Evolutionary conservation across 2,888 invertebrate genomes (phyloP), one percentile per base, ranked within the genome.

Genomic region (Tachina lurida): DNA sequence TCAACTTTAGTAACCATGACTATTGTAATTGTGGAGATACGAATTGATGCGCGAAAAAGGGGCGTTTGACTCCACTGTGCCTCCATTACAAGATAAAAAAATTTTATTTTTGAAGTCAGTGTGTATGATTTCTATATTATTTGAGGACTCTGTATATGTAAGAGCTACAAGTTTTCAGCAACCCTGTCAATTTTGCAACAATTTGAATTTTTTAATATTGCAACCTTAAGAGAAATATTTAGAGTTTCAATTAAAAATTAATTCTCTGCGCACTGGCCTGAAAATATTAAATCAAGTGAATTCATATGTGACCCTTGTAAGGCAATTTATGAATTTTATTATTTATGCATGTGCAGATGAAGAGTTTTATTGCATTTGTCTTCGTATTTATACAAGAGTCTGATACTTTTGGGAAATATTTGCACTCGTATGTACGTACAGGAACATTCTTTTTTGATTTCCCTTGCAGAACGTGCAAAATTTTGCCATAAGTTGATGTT

Each of bases 251-350:
- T 70, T n/a, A 70, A 78, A 62, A 62, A 52, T 49, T 70, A 22
- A 63, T 73, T 10, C 12, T 39, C 63, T 49, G 43, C 63, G 4
- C 31, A 31, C 47, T 58, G 12, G 47, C n/a, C 3, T 41, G n/a
- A 10, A 71, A 45, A 70, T 54, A 19, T 70, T 54, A 71, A 60
- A 67, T 56, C 63, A 82, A 70, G 15, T 47, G 47, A 63, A 82
- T 76, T 76, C 82, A 49, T 39, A 63, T 70, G 76, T 63, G 82
- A 49, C 7, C 3, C 75, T 76, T 71, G 63, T 49, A 70, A 58
- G 70, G 17, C 60, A 65, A 65, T 71, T 76, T 77, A 71, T 76
- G 71, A 65, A 82, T 82, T 82, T 47, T 56, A 65, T 76, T 77
- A 83, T 70, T 75, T 68, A 56, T 77, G 39, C 13, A 31, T 31